These are phyloP conservation scores for Pollachius pollachius DNA, from an alignment of 2,113 vertebrate species.

Conservation along the genomic window DNA sequence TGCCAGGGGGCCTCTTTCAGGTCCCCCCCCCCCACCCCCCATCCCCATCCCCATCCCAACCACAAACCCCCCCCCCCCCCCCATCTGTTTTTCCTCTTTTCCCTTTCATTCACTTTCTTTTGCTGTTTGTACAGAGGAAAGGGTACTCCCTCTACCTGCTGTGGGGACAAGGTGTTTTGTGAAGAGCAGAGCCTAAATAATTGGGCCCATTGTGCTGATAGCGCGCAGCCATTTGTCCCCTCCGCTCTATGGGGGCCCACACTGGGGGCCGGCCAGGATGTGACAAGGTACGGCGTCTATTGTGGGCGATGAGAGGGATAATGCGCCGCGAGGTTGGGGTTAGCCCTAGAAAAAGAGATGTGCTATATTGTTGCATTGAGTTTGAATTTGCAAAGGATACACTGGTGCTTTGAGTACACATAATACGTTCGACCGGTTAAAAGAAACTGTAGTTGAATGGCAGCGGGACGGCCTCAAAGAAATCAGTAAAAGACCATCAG, in stretches of 20 bases:
- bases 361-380: slow-evolving; percentile 61
- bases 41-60: no score
- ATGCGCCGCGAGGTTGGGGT: slow-evolving; percentile 36
- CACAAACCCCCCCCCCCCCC: slow-evolving; percentile 21
- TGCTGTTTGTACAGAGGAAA: slow-evolving; percentile 75
- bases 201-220: slow-evolving; percentile 70
- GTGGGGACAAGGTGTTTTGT: slow-evolving; percentile 66
- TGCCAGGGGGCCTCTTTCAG: slow-evolving; percentile 67
- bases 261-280: slow-evolving; percentile 64
- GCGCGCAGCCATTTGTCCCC: slow-evolving; percentile 63
- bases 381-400: slow-evolving; percentile 67
- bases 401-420: slow-evolving; percentile 58
- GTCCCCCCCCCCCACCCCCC: slow-evolving; percentile 45
- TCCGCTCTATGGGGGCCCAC: slow-evolving; percentile 57
- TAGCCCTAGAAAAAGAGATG: slow-evolving; percentile 52
- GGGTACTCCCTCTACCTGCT: slow-evolving; percentile 71
- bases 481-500: slow-evolving; percentile 56
- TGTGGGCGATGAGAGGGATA: slow-evolving; percentile 62
- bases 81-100: slow-evolving; percentile 63
- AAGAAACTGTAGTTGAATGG: slow-evolving; percentile 68
- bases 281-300: slow-evolving; percentile 56
- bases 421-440: slow-evolving; percentile 53
- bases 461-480: slow-evolving; percentile 43
- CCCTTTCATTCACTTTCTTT: slow-evolving; percentile 63
- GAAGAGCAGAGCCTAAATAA: slow-evolving; percentile 65